A percentile compares a stretch with the other conserved stretches of the same genome.
phyloP scores from a whole-genome alignment of 1,140 invertebrate genomes.

The Drosophila willistoni region DNA sequence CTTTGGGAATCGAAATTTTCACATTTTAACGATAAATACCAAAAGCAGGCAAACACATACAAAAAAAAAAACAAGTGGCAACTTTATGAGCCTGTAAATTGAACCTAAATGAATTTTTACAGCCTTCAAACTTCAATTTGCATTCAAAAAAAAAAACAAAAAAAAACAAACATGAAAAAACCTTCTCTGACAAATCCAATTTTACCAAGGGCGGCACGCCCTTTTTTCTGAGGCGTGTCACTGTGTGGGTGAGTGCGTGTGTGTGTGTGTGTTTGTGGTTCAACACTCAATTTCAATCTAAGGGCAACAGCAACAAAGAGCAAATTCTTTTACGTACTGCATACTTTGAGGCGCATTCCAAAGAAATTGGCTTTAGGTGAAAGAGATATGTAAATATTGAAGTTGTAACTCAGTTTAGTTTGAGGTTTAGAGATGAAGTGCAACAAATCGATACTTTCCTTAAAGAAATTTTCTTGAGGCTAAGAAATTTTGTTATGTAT shows the following conservation, averaged over 20 bases:
- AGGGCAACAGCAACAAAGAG: not conserved
- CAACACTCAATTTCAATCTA: slow-evolving; percentile 9
- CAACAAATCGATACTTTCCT: not conserved
- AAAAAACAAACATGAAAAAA: slow-evolving; percentile 32
- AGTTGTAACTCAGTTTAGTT: not conserved
- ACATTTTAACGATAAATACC: slow-evolving; percentile 12
- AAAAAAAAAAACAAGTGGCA: slow-evolving; percentile 9
- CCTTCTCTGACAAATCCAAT: slow-evolving; percentile 56
- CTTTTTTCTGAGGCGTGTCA: not conserved
- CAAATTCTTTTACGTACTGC: slow-evolving; percentile 11
- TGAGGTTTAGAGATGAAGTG: not conserved
- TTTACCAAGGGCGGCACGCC: slow-evolving; percentile 20
- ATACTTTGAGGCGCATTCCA: slow-evolving; percentile 16
- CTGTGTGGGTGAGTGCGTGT: not conserved
- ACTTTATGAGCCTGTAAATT: slow-evolving; percentile 18
- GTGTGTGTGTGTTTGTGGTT: not conserved
- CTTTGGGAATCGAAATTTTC: slow-evolving; percentile 34
- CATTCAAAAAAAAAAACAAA: slow-evolving; percentile 26
- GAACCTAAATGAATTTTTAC: slow-evolving; percentile 13
- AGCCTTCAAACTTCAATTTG: slow-evolving; percentile 12
- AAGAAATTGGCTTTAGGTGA: not conserved
- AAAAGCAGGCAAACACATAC: not conserved
- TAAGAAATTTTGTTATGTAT: too few relatives aligned
- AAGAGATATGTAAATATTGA: slow-evolving; percentile 13
- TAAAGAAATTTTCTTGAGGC: not conserved